Percentiles rank a stretch among this genome's conserved stretches.
phyloP scores from a whole-genome alignment of 2,888 invertebrate genomes.

The Andrena hattorfiana region DNA sequence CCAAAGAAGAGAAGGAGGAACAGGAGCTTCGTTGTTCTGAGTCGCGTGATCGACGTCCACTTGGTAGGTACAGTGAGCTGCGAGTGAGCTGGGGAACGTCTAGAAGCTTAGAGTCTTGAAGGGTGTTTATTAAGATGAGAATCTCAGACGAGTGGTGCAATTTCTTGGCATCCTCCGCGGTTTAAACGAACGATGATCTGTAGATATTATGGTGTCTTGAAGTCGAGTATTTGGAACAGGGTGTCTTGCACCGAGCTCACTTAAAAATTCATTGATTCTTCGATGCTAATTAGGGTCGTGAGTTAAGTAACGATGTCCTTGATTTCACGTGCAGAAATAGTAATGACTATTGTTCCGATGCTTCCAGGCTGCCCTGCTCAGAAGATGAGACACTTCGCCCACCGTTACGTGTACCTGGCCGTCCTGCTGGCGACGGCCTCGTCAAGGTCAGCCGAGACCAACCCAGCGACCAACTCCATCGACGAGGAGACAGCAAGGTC shows the following conservation, averaged over 20 bases:
- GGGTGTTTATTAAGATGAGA: too few relatives aligned
- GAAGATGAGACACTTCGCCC: constrained; percentile 78
- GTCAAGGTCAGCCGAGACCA: constrained; percentile 80
- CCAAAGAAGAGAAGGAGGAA: not conserved
- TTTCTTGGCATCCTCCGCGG: too few relatives aligned
- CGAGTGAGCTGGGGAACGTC: not conserved
- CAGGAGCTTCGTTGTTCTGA: constrained; percentile 44
- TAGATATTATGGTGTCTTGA: too few relatives aligned
- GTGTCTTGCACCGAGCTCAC: too few relatives aligned
- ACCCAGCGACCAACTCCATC: constrained; percentile 75
- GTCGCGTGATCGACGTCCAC: constrained; percentile 57
- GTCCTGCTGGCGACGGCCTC: constrained; percentile 75
- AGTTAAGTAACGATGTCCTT: not conserved
- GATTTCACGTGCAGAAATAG: not conserved
- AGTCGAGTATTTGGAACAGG: too few relatives aligned
- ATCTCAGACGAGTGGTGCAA: too few relatives aligned
- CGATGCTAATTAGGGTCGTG: too few relatives aligned
- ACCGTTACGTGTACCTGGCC: constrained; percentile 74
- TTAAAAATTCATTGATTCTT: too few relatives aligned
- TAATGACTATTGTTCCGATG: not conserved
- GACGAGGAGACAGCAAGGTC: constrained; percentile 80
- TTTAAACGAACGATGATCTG: too few relatives aligned
- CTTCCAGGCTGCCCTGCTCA: constrained; percentile 32
- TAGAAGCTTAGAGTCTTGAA: not conserved
- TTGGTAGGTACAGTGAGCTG: not conserved